A percentile compares a stretch with the other conserved stretches of the same genome.
Conservation (phyloP, 2,797 vertebrate species). For the Halcyon smyrnensis region DNA sequence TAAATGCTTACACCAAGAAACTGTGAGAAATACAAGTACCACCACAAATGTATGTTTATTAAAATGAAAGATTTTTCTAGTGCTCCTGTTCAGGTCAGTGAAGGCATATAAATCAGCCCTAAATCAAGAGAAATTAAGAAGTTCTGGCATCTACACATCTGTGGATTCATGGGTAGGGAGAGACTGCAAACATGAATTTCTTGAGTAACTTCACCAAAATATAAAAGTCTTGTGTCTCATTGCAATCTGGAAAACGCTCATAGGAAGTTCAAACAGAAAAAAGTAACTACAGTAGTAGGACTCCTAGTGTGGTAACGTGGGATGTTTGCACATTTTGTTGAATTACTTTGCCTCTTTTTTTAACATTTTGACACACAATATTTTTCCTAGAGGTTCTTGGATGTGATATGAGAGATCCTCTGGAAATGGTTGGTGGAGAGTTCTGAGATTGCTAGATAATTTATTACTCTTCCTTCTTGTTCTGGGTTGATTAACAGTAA, state of each 20-base stretch:
- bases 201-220: background rate
- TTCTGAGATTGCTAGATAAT: background rate
- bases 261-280: background rate
- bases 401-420: background rate
- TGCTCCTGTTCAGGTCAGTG: background rate
- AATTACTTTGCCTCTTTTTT: conserved; percentile 8
- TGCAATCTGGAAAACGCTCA: background rate
- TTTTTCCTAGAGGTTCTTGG: background rate
- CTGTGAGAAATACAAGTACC: background rate
- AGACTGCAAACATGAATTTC: background rate
- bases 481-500: background rate
- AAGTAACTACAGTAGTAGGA: background rate
- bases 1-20: background rate
- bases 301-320: background rate
- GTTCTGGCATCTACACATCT: background rate
- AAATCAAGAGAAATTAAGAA: background rate
- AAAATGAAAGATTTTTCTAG: background rate
- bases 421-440: background rate
- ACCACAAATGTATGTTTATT: background rate
- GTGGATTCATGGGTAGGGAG: background rate
- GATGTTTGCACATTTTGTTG: background rate
- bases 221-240: background rate
- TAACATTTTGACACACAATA: background rate
- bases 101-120: background rate
- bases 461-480: background rate